Evolutionary conservation across 1,140 invertebrate genomes (phyloP).

Genomic region (Spodoptera frugiperda): DNA sequence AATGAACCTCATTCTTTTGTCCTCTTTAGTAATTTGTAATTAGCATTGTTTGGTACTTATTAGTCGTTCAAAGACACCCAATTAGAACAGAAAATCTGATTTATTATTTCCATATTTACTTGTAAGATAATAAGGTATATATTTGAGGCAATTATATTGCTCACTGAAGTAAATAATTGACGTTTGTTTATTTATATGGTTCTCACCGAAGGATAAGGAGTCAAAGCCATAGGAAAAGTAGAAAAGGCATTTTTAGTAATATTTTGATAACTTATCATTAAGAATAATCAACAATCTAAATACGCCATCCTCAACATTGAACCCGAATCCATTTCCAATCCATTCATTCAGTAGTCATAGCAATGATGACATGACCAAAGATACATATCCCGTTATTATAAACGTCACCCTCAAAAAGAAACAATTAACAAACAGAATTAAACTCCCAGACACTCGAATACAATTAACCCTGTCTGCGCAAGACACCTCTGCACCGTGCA

Average conservation of each 20-base stretch:
- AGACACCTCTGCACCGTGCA: background rate
- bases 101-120: slow-evolving; percentile 10
- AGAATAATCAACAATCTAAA: too few species aligned
- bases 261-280: too few species aligned
- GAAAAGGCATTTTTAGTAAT: too few species aligned
- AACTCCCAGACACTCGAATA: background rate
- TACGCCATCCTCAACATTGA: too few species aligned
- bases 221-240: too few species aligned
- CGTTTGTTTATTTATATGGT: too few species aligned
- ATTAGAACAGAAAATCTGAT: background rate
- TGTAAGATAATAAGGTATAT: background rate
- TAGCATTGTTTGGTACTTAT: background rate
- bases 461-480: slow-evolving; percentile 19
- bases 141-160: too few species aligned
- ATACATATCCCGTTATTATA: background rate
- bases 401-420: background rate
- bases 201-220: too few species aligned
- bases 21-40: background rate
- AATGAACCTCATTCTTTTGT: background rate
- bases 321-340: too few species aligned
- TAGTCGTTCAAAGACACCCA: background rate
- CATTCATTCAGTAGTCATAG: too few species aligned
- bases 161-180: too few species aligned
- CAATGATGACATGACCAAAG: too few species aligned
- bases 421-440: background rate